Conservation (phyloP, 2,888 invertebrate genomes). For the Dendrolimus pini region DNA sequence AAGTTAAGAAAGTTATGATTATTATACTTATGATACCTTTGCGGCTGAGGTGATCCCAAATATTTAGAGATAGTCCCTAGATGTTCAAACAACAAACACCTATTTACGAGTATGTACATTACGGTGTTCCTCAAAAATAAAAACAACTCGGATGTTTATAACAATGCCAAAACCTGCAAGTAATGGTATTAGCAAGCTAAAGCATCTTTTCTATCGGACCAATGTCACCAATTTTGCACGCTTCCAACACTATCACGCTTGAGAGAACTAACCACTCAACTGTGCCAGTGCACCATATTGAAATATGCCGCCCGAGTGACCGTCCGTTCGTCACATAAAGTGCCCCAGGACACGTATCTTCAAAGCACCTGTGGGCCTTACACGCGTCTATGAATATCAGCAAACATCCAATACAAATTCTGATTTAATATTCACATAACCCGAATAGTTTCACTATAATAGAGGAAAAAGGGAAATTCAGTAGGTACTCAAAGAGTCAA, state of each 20-base stretch:
- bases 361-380: slow-evolving; percentile 46
- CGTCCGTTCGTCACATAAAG: slow-evolving; percentile 52
- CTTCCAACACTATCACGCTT: slow-evolving; percentile 43
- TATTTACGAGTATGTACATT: too few relatives aligned
- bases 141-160: too few relatives aligned
- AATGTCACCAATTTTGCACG: slow-evolving; percentile 50
- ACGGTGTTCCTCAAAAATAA: too few relatives aligned
- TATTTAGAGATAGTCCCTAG: too few relatives aligned
- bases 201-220: slow-evolving; percentile 20
- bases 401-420: slow-evolving; percentile 45
- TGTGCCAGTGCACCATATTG: slow-evolving; percentile 61
- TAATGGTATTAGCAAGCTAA: neutral
- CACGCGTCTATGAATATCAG: slow-evolving; percentile 43
- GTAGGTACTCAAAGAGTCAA: too few relatives aligned
- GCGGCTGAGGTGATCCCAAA: too few relatives aligned
- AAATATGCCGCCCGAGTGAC: slow-evolving; percentile 54
- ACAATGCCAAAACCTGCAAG: neutral
- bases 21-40: too few relatives aligned
- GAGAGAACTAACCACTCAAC: slow-evolving; percentile 35
- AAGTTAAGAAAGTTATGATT: too few relatives aligned
- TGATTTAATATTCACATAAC: slow-evolving; percentile 29
- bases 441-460: slow-evolving; percentile 5
- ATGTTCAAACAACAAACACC: too few relatives aligned
- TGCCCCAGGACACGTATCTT: slow-evolving; percentile 50
- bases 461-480: slow-evolving; percentile 1